Percentiles rank a stretch among this genome's conserved stretches.
Evolutionary conservation across 2,888 invertebrate genomes (phyloP).

Genomic region (Ferdinandea cuprea): DNA sequence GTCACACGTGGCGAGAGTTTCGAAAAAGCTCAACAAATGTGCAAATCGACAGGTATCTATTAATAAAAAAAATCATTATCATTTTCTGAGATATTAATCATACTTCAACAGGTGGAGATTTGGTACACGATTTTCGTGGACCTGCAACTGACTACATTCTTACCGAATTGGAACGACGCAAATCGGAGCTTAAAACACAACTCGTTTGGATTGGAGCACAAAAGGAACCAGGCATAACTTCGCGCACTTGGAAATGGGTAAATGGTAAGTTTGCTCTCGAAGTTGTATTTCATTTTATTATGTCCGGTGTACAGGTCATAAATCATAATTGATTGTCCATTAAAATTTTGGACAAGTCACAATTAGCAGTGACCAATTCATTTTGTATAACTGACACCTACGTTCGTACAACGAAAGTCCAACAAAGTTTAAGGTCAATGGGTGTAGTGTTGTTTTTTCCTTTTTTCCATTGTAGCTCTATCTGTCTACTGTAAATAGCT

Average conservation of each 20-base stretch:
- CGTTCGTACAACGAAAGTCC: neutral
- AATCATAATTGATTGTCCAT: conserved; percentile 46
- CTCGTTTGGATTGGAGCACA: conserved; percentile 96
- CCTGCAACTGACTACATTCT: conserved; percentile 84
- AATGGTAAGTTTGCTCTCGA: conserved; percentile 86
- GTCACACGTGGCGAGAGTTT: conserved; percentile 92
- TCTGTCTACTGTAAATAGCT: neutral
- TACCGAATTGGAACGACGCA: conserved; percentile 91
- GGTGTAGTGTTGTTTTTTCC: neutral
- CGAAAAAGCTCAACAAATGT: conserved; percentile 90
- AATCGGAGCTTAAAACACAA: conserved; percentile 91
- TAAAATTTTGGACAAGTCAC: conserved; percentile 11
- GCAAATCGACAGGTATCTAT: conserved; percentile 86
- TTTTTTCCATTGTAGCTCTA: neutral
- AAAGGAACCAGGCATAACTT: conserved; percentile 92
- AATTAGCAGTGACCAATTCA: conserved; percentile 29
- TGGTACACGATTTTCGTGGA: conserved; percentile 82
- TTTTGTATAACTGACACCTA: conserved; percentile 23
- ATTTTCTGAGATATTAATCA: conserved; percentile 9
- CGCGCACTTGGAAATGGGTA: conserved; percentile 95
- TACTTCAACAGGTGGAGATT: conserved; percentile 80
- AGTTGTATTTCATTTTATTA: neutral
- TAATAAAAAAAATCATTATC: neutral
- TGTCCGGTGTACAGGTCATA: conserved; percentile 17
- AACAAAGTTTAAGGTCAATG: conserved; percentile 42